A percentile compares a stretch with the other conserved stretches of the same genome.
Conservation (phyloP, 2,888 invertebrate species). For the Aporophyla lueneburgensis region DNA sequence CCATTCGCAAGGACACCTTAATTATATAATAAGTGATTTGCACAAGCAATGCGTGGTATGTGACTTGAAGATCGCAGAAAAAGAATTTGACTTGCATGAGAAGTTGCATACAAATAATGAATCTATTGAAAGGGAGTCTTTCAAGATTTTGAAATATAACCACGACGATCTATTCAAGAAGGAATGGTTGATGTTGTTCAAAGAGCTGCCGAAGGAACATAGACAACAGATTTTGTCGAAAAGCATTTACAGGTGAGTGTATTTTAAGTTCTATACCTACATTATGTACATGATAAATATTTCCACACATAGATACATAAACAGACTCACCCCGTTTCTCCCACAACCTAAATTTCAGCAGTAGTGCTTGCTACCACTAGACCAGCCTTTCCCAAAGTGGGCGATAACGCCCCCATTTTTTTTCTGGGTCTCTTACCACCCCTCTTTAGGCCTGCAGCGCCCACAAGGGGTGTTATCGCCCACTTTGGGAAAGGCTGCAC, state of each 20-base stretch:
- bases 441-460: no score
- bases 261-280: background rate
- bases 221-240: slow-evolving; percentile 53
- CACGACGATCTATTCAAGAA: slow-evolving; percentile 68
- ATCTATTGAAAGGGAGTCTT: slow-evolving; percentile 60
- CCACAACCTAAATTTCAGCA: no score
- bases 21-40: slow-evolving; percentile 57
- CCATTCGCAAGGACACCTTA: slow-evolving; percentile 78
- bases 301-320: no score
- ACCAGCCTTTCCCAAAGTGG: no score
- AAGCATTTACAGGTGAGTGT: slow-evolving; percentile 62
- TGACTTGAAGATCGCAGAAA: slow-evolving; percentile 72
- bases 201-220: slow-evolving; percentile 60
- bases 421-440: no score
- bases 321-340: no score
- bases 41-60: slow-evolving; percentile 73
- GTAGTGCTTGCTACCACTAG: no score
- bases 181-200: slow-evolving; percentile 75
- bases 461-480: no score
- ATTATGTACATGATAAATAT: no score
- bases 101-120: slow-evolving; percentile 68
- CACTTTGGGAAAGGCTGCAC: no score
- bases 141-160: slow-evolving; percentile 74
- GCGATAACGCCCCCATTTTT: no score
- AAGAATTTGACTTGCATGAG: slow-evolving; percentile 70